Base-by-base conservation (phyloP, 2,888 invertebrate genomes). In the Stenchaetothrips biformis region DNA sequence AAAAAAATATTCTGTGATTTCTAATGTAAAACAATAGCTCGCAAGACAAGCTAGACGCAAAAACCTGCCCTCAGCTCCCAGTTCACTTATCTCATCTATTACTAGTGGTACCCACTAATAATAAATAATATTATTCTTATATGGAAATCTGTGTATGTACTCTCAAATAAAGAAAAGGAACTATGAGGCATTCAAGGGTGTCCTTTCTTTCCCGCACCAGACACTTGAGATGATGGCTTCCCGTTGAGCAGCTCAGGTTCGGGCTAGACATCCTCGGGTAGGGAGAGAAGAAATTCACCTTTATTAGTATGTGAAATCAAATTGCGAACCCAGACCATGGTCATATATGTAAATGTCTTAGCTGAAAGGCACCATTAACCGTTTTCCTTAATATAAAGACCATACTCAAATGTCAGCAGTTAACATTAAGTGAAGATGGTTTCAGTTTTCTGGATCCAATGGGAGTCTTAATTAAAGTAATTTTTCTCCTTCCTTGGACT, bases 271-370 rank as follows among this genome's bases (percentile, higher is more conserved):
- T 78, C 80, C 82, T 82, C 82, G 81, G 81, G 81, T 82, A 83
- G 82, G 82, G 82, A 82, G 83, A 81, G 78, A 82, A 83, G 82
- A 82, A 81, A 80, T 81, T 82, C 80, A 81, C 80, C 82, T 83
- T 83, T 82, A 82, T 83, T 74, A 74, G 67, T 74, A 74, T 9
- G 67, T 74, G 67, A 11, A 25, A 74, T 74, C 67, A 74, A 74
- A 25, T 74, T 21, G 67, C 67, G 25, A 74, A 74, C 25, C 67
- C 25, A 74, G 25, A 37, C 37, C 37, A 37, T 37, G 37, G 37
- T 37, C 37, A 37, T 37, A 37, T 2, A 37, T 37, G 37, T 37
- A 37, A 37, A 37, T 37, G 37, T 37, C 37, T 37, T 37, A 37
- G 37, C 37, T 37, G 37, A 4, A 37, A 37, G 37, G 37, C 37